These are phyloP conservation scores for Chelmon rostratus DNA, from an alignment of 2,797 vertebrate species.

Conservation along the genomic window DNA sequence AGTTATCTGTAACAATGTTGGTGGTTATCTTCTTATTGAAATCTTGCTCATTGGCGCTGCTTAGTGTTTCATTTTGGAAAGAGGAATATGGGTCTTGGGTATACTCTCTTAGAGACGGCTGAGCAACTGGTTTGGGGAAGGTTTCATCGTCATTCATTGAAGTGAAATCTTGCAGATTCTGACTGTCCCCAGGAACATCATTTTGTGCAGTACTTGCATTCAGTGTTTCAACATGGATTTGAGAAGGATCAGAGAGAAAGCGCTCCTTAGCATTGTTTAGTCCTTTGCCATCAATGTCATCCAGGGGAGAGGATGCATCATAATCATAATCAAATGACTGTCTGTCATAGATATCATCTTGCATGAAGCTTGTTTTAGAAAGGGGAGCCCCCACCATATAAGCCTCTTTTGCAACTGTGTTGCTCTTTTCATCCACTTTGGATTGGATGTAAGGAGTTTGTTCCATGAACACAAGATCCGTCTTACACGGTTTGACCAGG, in stretches of 20 bases:
- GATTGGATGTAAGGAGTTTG: slow-evolving; percentile 34
- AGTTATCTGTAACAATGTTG: slow-evolving; percentile 33
- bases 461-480: slow-evolving; percentile 56
- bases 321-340: slow-evolving; percentile 79
- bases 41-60: slow-evolving; percentile 52
- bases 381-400: slow-evolving; percentile 32
- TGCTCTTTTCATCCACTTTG: slow-evolving; percentile 61
- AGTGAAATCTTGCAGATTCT: slow-evolving; percentile 31
- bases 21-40: slow-evolving; percentile 35
- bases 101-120: slow-evolving; percentile 62
- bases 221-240: slow-evolving; percentile 49
- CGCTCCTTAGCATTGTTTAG: slow-evolving; percentile 61
- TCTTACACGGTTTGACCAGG: slow-evolving; percentile 61
- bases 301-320: slow-evolving; percentile 58
- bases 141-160: slow-evolving; percentile 55
- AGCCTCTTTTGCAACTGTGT: slow-evolving; percentile 51
- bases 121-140: slow-evolving; percentile 43
- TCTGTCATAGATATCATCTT: slow-evolving; percentile 75
- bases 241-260: slow-evolving; percentile 62
- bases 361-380: slow-evolving; percentile 70
- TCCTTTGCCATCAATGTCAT: slow-evolving; percentile 57
- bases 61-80: slow-evolving; percentile 62
- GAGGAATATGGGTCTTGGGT: slow-evolving; percentile 75
- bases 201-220: slow-evolving; percentile 24
- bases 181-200: slow-evolving; percentile 18